Evolutionary conservation across 2,797 vertebrate species (phyloP), one percentile per base, ranked within the genome.

Genomic region (Lutjanus argentimaculatus): DNA sequence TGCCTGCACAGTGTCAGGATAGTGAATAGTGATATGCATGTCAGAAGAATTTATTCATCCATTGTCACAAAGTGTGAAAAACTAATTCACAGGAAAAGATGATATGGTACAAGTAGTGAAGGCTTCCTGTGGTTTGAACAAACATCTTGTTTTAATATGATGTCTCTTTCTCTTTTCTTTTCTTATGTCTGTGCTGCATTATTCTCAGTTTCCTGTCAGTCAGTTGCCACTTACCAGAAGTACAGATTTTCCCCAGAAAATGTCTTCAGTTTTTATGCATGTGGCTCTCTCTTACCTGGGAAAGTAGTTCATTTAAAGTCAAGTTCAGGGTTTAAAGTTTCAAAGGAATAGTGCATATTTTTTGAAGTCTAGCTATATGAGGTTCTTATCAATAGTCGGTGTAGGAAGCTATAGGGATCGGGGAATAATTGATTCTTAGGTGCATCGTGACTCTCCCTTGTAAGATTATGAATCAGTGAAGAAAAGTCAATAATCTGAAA

Each of bases 161-260:
- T 80, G 70, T 85, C 57, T 43, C 8, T n/a, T 15, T n/a, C 7
- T 49, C 11, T 8, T 14, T 63, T 49, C 15, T 9, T 64, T 45
- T 13, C 15, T 64, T 58, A 30, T 69, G 36, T 61, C 2, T 59
- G 10, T 5, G 2, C 3, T 43, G 68, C 48, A 53, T 30, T 57
- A 16, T 49, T 53, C n/a, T 79, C n/a, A 15, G 1, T 68, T 79
- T 80, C 52, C 66, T 67, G 72, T 72, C 56, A 83, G 25, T 75
- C 81, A 51, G 56, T 19, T 75, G 1, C 11, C 14, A 36, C 36
- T 42, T 19, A 36, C 0, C 9, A 64, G 17, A 73, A 61, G 25
- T 19, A 19, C 15, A 73, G 42, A 2, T 52, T 25, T 17, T 3
- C 5, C 15, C 6, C 14, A 43, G 13, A 72, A 57, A 51, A 52